Conservation (phyloP, 2,797 vertebrate genomes). For the Eupleurogrammus muticus region DNA sequence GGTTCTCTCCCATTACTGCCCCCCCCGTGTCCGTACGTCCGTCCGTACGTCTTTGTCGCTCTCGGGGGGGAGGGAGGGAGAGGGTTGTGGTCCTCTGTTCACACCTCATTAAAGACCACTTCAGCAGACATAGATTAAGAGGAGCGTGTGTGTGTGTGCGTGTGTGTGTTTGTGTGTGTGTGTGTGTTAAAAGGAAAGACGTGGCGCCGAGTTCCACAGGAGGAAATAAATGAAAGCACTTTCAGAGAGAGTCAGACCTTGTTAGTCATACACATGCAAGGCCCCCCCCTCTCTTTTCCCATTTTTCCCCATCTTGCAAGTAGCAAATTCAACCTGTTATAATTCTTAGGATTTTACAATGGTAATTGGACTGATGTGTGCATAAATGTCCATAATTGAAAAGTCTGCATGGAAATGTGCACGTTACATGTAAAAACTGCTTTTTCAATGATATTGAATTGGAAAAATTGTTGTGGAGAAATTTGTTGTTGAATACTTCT, state of each 20-base stretch:
- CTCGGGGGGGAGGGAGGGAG: conserved; percentile 42
- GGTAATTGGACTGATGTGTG: conserved; percentile 6
- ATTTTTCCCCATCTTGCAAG: not conserved
- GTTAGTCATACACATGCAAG: conserved; percentile 40
- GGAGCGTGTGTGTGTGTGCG: conserved; percentile 24
- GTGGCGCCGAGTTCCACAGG: conserved; percentile 35
- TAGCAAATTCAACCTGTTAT: not conserved
- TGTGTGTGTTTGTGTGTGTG: conserved; percentile 39
- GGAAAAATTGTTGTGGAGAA: no score
- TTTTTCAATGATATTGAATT: not conserved
- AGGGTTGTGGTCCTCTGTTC: conserved; percentile 68
- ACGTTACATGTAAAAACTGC: not conserved
- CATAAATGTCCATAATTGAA: conserved; percentile 5
- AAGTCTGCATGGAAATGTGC: not conserved
- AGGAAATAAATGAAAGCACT: conserved; percentile 59
- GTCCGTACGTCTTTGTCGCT: conserved; percentile 48
- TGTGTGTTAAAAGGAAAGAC: conserved; percentile 61
- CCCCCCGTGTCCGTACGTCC: conserved; percentile 23
- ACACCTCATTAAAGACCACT: conserved; percentile 83
- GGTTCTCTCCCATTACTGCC: conserved; percentile 72
- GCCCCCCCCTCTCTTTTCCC: not conserved
- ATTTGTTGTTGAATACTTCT: not conserved
- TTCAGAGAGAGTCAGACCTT: conserved; percentile 50
- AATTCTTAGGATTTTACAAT: conserved; percentile 18
- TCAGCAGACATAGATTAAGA: conserved; percentile 75